Conservation (phyloP, 1,140 invertebrate species). For the Cotesia glomerata region DNA sequence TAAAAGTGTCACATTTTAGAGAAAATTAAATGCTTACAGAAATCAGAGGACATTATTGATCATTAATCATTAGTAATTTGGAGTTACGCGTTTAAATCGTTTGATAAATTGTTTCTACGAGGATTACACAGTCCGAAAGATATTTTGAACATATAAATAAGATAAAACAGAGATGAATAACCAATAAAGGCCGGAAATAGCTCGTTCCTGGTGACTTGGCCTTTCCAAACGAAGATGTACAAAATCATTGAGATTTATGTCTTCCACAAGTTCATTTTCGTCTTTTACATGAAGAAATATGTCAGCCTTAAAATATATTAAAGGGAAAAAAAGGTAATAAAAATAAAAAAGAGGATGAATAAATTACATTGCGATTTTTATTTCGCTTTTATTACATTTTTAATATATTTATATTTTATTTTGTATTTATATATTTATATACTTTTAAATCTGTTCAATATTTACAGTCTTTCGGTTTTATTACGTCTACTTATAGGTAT, state of each 20-base stretch:
- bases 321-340: not conserved
- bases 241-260: slow-evolving; percentile 32
- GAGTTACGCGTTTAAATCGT: no score
- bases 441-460: slow-evolving; percentile 28
- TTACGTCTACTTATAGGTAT: not conserved
- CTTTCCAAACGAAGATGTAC: not conserved
- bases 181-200: slow-evolving; percentile 27
- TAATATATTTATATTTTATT: slow-evolving; percentile 14
- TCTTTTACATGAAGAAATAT: not conserved
- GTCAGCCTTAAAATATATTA: not conserved
- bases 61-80: no score
- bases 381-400: slow-evolving; percentile 25
- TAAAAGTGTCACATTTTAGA: no score
- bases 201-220: slow-evolving; percentile 10
- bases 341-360: not conserved
- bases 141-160: not conserved
- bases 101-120: not conserved
- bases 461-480: slow-evolving; percentile 27
- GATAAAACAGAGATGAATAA: not conserved
- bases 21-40: no score
- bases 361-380: slow-evolving; percentile 27
- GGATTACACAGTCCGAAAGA: not conserved
- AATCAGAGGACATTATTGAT: no score
- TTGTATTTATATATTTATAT: slow-evolving; percentile 4
- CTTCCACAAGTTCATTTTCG: slow-evolving; percentile 21